Evolutionary conservation across 2,113 vertebrate genomes (phyloP).

Genomic region (Alosa alosa): DNA sequence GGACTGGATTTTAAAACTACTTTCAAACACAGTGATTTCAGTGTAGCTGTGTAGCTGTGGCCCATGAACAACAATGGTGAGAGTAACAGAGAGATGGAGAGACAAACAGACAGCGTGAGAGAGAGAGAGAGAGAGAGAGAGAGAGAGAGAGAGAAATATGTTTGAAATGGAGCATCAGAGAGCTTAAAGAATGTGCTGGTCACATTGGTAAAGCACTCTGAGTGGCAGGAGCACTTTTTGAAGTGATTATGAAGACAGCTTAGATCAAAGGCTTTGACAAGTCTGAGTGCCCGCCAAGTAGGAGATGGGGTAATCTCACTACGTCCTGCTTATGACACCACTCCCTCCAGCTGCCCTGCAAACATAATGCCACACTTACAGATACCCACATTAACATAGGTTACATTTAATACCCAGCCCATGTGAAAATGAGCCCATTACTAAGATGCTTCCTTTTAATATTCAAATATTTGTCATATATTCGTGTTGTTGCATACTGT

Average conservation of each 20-base stretch:
- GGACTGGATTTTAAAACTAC: neutral
- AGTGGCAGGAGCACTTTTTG: conserved; percentile 62
- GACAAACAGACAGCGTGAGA: conserved; percentile 16
- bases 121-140: conserved; percentile 20
- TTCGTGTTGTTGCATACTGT: neutral
- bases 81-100: conserved; percentile 5
- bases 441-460: neutral
- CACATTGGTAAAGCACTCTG: conserved; percentile 65
- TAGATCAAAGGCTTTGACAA: conserved; percentile 76
- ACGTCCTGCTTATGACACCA: conserved; percentile 55
- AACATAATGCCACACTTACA: conserved; percentile 64
- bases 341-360: conserved; percentile 66
- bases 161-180: conserved; percentile 37
- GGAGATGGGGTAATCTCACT: conserved; percentile 68
- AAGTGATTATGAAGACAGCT: conserved; percentile 73
- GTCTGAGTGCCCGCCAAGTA: conserved; percentile 65
- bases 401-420: conserved; percentile 36
- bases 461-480: neutral
- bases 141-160: conserved; percentile 20
- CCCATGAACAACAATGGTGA: neutral
- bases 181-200: conserved; percentile 44
- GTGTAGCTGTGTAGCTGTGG: neutral
- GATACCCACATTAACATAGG: conserved; percentile 73
- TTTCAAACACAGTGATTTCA: neutral
- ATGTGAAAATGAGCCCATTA: neutral